These are phyloP conservation scores for Sesia apiformis DNA, from an alignment of 2,888 invertebrate genomes.

Conservation along the genomic window DNA sequence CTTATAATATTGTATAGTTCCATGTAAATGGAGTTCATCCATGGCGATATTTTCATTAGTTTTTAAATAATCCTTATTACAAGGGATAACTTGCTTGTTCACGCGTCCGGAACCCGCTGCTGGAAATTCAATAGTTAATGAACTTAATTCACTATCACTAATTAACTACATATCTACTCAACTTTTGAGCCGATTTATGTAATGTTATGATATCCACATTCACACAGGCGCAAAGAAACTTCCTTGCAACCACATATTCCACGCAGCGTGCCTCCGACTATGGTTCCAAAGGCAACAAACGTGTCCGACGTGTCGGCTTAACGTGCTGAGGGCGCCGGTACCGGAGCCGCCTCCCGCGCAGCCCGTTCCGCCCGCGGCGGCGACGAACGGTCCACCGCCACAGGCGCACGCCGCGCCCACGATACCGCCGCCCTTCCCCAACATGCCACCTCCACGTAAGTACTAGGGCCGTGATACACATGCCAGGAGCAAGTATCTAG, in stretches of 20 bases:
- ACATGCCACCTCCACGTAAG: slow-evolving; percentile 52
- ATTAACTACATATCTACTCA: too few relatives aligned
- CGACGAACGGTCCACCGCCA: slow-evolving; percentile 21
- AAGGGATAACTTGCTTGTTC: too few relatives aligned
- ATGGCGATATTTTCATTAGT: too few relatives aligned
- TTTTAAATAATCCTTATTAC: too few relatives aligned
- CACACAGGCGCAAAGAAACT: slow-evolving; percentile 89
- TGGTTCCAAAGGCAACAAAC: slow-evolving; percentile 99
- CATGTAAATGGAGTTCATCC: too few relatives aligned
- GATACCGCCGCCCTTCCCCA: slow-evolving; percentile 46
- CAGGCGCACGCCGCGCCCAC: slow-evolving; percentile 14
- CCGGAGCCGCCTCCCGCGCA: slow-evolving; percentile 28
- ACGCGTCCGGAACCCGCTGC: too few relatives aligned
- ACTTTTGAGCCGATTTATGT: too few relatives aligned
- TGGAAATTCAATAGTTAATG: too few relatives aligned
- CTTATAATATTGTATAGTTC: too few relatives aligned
- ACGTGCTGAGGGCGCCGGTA: slow-evolving; percentile 78
- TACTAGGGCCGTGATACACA: slow-evolving; percentile 2
- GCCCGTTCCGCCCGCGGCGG: slow-evolving; percentile 15
- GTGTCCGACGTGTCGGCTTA: slow-evolving; percentile 97
- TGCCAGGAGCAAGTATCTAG: too few relatives aligned
- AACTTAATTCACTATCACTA: too few relatives aligned
- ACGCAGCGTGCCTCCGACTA: slow-evolving; percentile 95
- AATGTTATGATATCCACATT: neutral
- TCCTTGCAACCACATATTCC: slow-evolving; percentile 99